A percentile compares a stretch with the other conserved stretches of the same genome.
phyloP scores from a whole-genome alignment of 2,113 vertebrate species.

The Cololabis saira region DNA sequence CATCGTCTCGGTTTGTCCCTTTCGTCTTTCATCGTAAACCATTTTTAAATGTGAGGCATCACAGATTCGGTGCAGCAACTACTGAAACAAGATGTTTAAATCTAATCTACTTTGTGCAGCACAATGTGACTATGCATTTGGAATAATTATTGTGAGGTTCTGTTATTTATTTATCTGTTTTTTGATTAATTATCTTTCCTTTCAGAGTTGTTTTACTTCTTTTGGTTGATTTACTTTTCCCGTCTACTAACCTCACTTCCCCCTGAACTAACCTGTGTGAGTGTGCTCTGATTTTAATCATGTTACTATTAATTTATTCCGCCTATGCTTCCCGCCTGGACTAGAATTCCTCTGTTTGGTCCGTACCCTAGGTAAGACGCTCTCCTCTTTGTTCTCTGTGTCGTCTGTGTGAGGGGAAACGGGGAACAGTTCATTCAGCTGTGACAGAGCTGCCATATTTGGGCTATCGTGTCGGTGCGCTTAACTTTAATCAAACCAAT shows the following conservation, averaged over 20 bases:
- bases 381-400: slow-evolving; percentile 72
- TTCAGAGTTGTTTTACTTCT: slow-evolving; percentile 12
- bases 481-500: no score
- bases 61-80: neutral
- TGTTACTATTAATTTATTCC: slow-evolving; percentile 95
- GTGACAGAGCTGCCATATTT: neutral
- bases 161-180: neutral
- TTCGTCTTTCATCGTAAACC: neutral
- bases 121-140: neutral
- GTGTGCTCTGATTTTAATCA: slow-evolving; percentile 87
- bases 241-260: slow-evolving; percentile 74
- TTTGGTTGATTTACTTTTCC: slow-evolving; percentile 20
- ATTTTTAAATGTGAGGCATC: slow-evolving; percentile 29
- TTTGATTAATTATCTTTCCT: neutral
- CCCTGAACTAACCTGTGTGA: slow-evolving; percentile 70
- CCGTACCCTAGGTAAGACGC: slow-evolving; percentile 99
- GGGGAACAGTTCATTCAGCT: slow-evolving; percentile 7
- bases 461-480: no score
- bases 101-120: neutral
- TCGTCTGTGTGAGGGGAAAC: slow-evolving; percentile 62
- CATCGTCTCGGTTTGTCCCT: slow-evolving; percentile 8
- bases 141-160: neutral
- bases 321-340: slow-evolving; percentile 97
- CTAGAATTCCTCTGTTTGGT: slow-evolving; percentile 99
- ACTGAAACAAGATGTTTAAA: neutral